Evolutionary conservation across 2,113 vertebrate genomes (phyloP).

Genomic region (Sturnira hondurensis): DNA sequence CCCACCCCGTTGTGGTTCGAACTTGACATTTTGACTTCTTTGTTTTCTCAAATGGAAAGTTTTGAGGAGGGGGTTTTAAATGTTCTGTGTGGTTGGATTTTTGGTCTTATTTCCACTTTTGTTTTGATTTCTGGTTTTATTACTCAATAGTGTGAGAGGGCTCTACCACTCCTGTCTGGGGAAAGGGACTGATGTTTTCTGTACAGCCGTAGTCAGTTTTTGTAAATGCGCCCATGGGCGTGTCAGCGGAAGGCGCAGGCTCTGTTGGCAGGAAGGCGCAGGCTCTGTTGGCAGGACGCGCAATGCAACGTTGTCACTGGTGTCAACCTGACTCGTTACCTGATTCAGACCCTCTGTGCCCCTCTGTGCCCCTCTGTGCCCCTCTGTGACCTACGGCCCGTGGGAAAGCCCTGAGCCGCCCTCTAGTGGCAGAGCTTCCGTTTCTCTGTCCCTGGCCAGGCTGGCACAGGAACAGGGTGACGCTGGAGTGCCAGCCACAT

Average conservation of each 20-base stretch:
- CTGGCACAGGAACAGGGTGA: not conserved
- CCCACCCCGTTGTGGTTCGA: not conserved
- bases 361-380: not conserved
- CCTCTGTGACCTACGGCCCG: not conserved
- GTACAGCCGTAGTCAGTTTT: not conserved
- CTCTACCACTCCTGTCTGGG: not conserved
- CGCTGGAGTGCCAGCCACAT: fast-evolving
- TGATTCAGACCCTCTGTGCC: not conserved
- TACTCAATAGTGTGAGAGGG: not conserved
- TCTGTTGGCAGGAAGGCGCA: not conserved
- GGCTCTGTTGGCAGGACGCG: not conserved
- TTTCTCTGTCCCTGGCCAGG: not conserved
- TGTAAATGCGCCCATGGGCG: not conserved
- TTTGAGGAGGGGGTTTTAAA: not conserved
- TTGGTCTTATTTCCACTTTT: slow-evolving; percentile 6
- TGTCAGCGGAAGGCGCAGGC: not conserved
- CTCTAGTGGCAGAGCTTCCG: not conserved
- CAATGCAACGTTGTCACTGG: not conserved
- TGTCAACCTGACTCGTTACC: not conserved
- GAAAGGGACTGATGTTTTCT: not conserved
- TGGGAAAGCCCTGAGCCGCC: not conserved
- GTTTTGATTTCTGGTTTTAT: slow-evolving; percentile 14
- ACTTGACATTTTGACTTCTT: not conserved
- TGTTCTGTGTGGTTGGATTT: not conserved
- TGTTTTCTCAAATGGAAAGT: not conserved